Evolutionary conservation across 2,888 invertebrate species (phyloP), one percentile per base, ranked within the genome.

Genomic region (Sinhomidia bicolor): DNA sequence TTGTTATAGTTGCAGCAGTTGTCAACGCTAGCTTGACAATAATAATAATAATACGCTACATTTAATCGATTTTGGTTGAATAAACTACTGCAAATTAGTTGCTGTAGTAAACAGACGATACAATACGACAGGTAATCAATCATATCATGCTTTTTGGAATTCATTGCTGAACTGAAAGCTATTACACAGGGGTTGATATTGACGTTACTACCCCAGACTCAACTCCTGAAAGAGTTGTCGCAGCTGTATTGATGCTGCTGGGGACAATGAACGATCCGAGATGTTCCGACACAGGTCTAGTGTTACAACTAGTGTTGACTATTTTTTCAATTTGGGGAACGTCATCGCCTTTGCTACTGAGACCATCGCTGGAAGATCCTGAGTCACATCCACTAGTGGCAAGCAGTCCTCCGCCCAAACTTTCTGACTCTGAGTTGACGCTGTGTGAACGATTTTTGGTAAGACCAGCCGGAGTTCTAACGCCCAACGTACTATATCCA

Each of bases 401-500:
- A 36, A 89, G 85, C 0, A 82, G 41, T 9, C 81, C 79, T 7
- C 86, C 90, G 4, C 84, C 86, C 44, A 90, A 74, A 84, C 90
- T 91, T 85, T 90, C 91, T 17, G 89, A 84, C 47, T 89, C 85
- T 6, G 91, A 91, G 54, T 89, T 91, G 20, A 90, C 89, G 54
- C 91, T 91, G 71, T 90, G 89, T 0, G 91, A 89, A 12, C 91
- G 80, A 47, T 90, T 89, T 44, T 89, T 91, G 36, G 82, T 36
- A 26, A 88, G 85, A 80, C 89, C 87, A 9, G 85, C 85, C 5
- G 82, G 85, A 12, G 89, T 79, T 76, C 89, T 65, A 7, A 88
- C 82, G 26, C 90, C 91, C 0, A 90, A 83, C 44, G 90, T 91
- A 76, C 89, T 89, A 80, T 91, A 91, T 2, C 91, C 91, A 74